phyloP scores from a whole-genome alignment of 2,113 vertebrate species.

The Cebus imitator region DNA sequence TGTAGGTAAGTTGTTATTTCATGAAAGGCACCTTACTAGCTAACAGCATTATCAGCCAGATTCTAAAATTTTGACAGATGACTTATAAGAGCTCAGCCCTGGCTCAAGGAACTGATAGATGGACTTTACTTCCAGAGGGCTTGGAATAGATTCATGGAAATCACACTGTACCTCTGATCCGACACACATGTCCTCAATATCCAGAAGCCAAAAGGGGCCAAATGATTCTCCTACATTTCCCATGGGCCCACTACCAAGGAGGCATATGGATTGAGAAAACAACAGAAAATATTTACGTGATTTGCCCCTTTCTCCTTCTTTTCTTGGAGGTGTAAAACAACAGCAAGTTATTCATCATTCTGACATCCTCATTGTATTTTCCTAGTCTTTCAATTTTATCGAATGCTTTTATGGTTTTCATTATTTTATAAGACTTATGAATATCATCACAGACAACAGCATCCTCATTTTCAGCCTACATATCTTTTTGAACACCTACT shows the following conservation, averaged over 20 bases:
- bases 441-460: not conserved
- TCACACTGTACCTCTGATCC: slow-evolving; percentile 60
- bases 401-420: not conserved
- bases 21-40: slow-evolving; percentile 21
- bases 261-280: not conserved
- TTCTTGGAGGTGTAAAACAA: not conserved
- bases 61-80: slow-evolving; percentile 66
- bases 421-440: not conserved
- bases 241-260: not conserved
- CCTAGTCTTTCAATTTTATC: not conserved
- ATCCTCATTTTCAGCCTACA: not conserved
- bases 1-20: slow-evolving; percentile 64
- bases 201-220: slow-evolving; percentile 67
- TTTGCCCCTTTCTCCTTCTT: slow-evolving; percentile 5
- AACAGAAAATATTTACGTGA: not conserved
- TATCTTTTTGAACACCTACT: not conserved
- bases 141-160: slow-evolving; percentile 65
- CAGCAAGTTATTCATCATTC: not conserved
- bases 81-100: slow-evolving; percentile 41
- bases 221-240: slow-evolving; percentile 55
- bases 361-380: slow-evolving; percentile 10
- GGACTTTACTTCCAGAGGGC: slow-evolving; percentile 26
- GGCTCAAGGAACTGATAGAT: slow-evolving; percentile 60
- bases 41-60: slow-evolving; percentile 43
- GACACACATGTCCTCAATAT: slow-evolving; percentile 66